phyloP scores from a whole-genome alignment of 2,888 invertebrate genomes.

The Acanthosepion pharaonis region DNA sequence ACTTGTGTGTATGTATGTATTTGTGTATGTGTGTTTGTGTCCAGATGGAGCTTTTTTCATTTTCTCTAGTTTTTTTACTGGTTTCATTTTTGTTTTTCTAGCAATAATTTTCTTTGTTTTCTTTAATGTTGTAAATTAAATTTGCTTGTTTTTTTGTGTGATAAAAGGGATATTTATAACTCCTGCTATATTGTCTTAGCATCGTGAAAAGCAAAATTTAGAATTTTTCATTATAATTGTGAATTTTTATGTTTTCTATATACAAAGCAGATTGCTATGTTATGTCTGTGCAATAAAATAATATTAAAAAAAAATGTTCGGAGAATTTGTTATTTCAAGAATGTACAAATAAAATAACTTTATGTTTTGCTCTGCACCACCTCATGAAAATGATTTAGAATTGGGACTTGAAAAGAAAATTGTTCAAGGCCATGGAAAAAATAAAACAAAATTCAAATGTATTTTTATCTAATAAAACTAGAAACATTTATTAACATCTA shows the following conservation, averaged over 20 bases:
- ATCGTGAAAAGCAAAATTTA: not conserved
- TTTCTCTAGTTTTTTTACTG: not conserved
- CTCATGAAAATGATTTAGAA: not conserved
- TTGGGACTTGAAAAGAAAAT: not conserved
- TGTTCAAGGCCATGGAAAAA: not conserved
- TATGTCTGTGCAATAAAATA: not conserved
- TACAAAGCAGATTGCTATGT: not conserved
- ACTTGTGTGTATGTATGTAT: not conserved
- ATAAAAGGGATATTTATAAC: not conserved
- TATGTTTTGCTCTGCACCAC: not conserved
- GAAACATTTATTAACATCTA: too few relatives aligned
- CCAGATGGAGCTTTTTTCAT: not conserved
- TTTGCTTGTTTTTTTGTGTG: not conserved
- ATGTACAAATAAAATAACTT: not conserved
- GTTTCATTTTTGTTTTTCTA: not conserved
- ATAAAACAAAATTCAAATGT: too few relatives aligned
- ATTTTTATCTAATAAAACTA: too few relatives aligned
- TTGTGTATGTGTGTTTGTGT: not conserved
- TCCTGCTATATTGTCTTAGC: not conserved
- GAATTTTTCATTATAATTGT: not conserved
- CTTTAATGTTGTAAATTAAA: constrained; percentile 1
- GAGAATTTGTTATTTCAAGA: not conserved
- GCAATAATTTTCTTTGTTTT: not conserved
- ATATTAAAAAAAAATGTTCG: not conserved
- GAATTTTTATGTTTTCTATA: not conserved